Percentiles rank a stretch among this genome's conserved stretches.
phyloP scores from a whole-genome alignment of 2,888 invertebrate species.

The Callosobruchus maculatus region DNA sequence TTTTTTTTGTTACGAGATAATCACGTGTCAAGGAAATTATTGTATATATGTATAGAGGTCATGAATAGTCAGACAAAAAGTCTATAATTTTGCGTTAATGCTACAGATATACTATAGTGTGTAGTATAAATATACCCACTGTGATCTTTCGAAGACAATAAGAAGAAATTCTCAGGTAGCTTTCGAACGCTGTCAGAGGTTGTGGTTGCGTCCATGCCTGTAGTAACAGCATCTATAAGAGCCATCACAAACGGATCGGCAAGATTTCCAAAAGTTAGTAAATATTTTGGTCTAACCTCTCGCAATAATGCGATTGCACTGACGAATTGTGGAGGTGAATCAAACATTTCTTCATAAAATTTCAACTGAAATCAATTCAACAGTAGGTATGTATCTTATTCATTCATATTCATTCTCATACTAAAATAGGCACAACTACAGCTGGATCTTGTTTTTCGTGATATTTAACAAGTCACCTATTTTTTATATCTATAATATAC shows the following conservation, averaged over 20 bases:
- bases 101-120: no score
- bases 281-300: slow-evolving; percentile 58
- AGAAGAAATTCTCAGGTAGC: slow-evolving; percentile 52
- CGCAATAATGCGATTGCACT: slow-evolving; percentile 57
- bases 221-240: slow-evolving; percentile 30
- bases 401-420: no score
- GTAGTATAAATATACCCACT: slow-evolving; percentile 45
- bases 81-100: no score
- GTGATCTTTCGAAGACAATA: slow-evolving; percentile 58
- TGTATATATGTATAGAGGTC: no score
- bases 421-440: no score
- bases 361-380: slow-evolving; percentile 50
- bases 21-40: no score
- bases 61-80: not conserved
- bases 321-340: slow-evolving; percentile 60
- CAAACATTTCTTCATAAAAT: slow-evolving; percentile 66
- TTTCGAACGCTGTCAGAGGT: slow-evolving; percentile 33
- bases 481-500: no score
- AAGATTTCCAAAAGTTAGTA: slow-evolving; percentile 55
- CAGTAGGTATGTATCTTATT: no score
- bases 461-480: no score
- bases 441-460: no score
- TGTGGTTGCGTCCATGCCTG: slow-evolving; percentile 23
- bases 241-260: slow-evolving; percentile 51
- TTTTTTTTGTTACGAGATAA: no score